Conservation (phyloP, 2,113 vertebrate genomes). For the Cynoglossus semilaevis region DNA sequence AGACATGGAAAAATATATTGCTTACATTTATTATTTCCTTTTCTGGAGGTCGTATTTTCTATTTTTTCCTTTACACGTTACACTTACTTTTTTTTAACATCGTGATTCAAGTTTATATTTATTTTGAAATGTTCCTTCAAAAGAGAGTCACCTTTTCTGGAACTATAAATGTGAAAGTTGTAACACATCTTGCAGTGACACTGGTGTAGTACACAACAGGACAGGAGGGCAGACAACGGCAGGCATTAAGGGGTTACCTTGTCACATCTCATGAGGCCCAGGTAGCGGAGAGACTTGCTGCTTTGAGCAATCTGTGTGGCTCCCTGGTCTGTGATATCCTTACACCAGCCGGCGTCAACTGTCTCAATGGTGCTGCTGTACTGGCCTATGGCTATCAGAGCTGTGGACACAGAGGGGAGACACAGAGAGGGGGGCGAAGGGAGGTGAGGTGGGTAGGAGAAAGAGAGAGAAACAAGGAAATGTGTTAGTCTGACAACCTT, state of each 20-base stretch:
- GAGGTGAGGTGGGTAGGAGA: not conserved
- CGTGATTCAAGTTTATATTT: too few relatives aligned
- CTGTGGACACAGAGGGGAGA: constrained; percentile 70
- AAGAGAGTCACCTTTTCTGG: too few relatives aligned
- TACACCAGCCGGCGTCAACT: constrained; percentile 98
- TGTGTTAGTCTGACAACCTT: constrained; percentile 68
- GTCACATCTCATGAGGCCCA: constrained; percentile 98
- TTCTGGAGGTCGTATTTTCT: too few relatives aligned
- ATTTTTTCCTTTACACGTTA: too few relatives aligned
- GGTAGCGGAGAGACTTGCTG: constrained; percentile 95
- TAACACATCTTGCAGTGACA: too few relatives aligned
- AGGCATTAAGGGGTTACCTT: constrained; percentile 82
- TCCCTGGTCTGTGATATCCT: constrained; percentile 96
- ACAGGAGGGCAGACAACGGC: not conserved
- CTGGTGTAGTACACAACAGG: too few relatives aligned
- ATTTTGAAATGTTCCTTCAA: too few relatives aligned
- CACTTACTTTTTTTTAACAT: too few relatives aligned
- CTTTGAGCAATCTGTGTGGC: constrained; percentile 94
- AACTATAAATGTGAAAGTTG: too few relatives aligned
- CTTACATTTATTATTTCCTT: too few relatives aligned
- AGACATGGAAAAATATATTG: too few relatives aligned
- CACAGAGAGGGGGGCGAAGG: constrained; percentile 1
- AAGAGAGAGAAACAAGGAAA: constrained; percentile 40
- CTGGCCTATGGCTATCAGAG: constrained; percentile 93
- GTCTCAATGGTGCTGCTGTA: constrained; percentile 98